Percentiles rank a stretch among this genome's conserved stretches.
These are phyloP conservation scores for Montifringilla adamsi DNA, from an alignment of 2,113 vertebrate genomes.

Conservation along the genomic window DNA sequence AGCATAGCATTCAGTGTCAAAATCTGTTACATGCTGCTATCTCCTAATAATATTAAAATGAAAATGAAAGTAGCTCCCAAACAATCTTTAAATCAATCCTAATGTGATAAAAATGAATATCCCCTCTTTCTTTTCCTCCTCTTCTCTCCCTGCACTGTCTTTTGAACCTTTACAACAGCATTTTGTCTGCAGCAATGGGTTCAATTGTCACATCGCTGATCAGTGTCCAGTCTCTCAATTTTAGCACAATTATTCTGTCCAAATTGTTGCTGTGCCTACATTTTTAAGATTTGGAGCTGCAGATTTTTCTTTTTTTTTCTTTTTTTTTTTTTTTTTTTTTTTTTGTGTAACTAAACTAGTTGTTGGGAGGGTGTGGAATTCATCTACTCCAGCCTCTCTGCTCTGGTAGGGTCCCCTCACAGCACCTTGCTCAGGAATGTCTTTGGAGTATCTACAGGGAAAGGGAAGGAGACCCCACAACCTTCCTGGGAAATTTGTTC, in stretches of 20 bases:
- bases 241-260: background rate
- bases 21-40: conserved; percentile 72
- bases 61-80: conserved; percentile 77
- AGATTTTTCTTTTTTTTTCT: background rate
- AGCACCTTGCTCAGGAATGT: background rate
- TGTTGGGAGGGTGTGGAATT: background rate
- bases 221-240: background rate
- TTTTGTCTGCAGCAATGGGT: conserved; percentile 18
- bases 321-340: background rate
- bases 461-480: background rate
- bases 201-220: conserved; percentile 35
- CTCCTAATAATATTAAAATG: conserved; percentile 79
- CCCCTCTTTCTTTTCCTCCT: background rate
- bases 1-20: conserved; percentile 71
- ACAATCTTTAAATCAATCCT: conserved; percentile 76
- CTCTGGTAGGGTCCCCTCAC: background rate
- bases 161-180: background rate
- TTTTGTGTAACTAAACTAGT: background rate
- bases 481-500: background rate
- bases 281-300: background rate
- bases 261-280: background rate
- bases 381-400: background rate
- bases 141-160: background rate
- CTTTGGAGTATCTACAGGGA: background rate
- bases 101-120: conserved; percentile 72